Evolutionary conservation across 1,140 invertebrate genomes (phyloP), one percentile per base, ranked within the genome.

Genomic region (Drosophila eugracilis): DNA sequence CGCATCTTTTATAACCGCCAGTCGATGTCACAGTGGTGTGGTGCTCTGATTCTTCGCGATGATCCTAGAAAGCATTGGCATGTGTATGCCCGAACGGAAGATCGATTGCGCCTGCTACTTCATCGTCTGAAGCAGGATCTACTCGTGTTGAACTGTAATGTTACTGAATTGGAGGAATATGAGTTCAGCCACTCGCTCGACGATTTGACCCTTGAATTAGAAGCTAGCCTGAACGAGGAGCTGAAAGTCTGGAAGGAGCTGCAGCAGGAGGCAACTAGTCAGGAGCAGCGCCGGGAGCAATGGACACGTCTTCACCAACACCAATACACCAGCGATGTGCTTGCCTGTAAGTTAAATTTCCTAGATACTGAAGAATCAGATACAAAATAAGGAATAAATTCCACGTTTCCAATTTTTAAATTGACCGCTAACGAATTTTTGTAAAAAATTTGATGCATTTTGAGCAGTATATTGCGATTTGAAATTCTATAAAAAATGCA

Each of bases 1-100:
- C 59, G 55, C 22, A 74, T 86, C 14, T 88, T 78, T 28, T 89
- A 83, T 28, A 72, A 88, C 36, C 53, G 58, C 1, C 49, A 69
- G 28, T 19, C 30, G 3, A 26, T 50, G n/a, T 76, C 62, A 3
- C 73, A 75, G 2, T 76, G 74, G 74, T 70, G 49, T n/a, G 63
- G 73, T n/a, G 14, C 72, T 5, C 44, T 88, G 22, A 7, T 88
- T 9, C 54, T 88, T 3, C 83, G 55, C 34, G 57, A 75, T 5
- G 71, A 83, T 45, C 45, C 70, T 5, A 57, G 54, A 3, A 24
- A 78, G 44, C 44, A 47, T 7, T 88, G 83, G 84, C 65, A 78
- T 4, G 42, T 88, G 1, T 88, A 88, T 34, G 84, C 78, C 2
- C 17, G n/a, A 12, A 88, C 45, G 4, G 12, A 72, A 2, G 37